Conservation (phyloP, 2,888 invertebrate species). For the Nephrocerus scutellatus region DNA sequence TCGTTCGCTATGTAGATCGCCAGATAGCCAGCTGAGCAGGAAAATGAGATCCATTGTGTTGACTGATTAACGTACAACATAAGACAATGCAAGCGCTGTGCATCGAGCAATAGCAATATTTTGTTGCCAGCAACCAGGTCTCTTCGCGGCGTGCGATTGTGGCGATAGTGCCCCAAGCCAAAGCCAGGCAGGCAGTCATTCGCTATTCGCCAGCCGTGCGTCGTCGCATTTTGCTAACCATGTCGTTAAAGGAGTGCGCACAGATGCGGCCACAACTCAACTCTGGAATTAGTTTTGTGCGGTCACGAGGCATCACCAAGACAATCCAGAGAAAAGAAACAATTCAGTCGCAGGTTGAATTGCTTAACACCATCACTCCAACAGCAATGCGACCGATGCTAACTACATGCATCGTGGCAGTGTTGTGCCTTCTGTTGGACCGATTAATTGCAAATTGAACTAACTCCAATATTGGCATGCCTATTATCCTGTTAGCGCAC, state of each 20-base stretch:
- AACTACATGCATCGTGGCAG: too few species aligned
- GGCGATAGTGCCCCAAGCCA: too few species aligned
- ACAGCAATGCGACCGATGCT: too few species aligned
- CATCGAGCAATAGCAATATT: constrained; percentile 18
- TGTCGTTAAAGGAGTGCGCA: constrained; percentile 21
- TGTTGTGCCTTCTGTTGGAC: too few species aligned
- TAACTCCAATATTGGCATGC: too few species aligned
- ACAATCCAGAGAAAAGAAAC: constrained; percentile 16
- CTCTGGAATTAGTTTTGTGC: constrained; percentile 21
- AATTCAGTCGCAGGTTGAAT: constrained; percentile 23
- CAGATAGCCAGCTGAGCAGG: constrained; percentile 15
- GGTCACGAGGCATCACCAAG: constrained; percentile 14
- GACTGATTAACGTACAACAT: constrained; percentile 3
- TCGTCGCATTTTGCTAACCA: constrained; percentile 22
- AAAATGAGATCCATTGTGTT: constrained; percentile 21
- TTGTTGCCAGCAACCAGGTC: constrained; percentile 4
- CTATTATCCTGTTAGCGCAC: too few species aligned
- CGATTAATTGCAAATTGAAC: too few species aligned
- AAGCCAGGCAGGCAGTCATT: not conserved
- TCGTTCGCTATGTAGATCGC: too few species aligned
- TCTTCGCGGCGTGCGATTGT: too few species aligned
- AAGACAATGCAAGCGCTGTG: constrained; percentile 7
- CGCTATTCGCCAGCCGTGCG: not conserved
- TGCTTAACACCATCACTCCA: constrained; percentile 14
- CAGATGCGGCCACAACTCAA: constrained; percentile 16